These are phyloP conservation scores for Condylura cristata DNA, from an alignment of 2,113 vertebrate species.

Conservation along the genomic window DNA sequence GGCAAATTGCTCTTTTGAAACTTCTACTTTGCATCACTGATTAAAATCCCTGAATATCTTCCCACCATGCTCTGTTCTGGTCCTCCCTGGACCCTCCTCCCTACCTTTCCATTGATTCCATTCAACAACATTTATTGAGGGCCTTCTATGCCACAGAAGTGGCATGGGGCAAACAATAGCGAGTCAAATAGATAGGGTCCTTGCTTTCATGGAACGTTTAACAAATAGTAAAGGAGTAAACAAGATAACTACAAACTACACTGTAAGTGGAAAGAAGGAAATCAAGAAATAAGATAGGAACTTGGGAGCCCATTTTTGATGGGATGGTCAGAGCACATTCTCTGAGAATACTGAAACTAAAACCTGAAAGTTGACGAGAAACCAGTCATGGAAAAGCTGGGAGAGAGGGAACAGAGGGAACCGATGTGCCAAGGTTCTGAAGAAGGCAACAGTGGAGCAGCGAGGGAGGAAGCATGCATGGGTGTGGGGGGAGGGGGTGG, in stretches of 20 bases:
- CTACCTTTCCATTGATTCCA: not conserved
- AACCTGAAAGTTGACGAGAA: not conserved
- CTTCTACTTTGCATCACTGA: not conserved
- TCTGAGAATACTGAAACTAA: not conserved
- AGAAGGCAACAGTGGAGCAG: not conserved
- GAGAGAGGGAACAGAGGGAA: not conserved
- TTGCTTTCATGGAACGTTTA: not conserved
- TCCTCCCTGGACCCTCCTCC: not conserved
- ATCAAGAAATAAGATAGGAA: not conserved
- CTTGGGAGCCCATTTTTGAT: not conserved
- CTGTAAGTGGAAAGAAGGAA: not conserved
- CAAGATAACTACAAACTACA: not conserved
- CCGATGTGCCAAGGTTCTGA: not conserved
- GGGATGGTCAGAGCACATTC: not conserved
- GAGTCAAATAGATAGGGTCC: not conserved
- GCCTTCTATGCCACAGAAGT: not conserved
- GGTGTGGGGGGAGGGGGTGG: not conserved
- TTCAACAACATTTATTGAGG: not conserved
- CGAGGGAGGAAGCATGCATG: not conserved
- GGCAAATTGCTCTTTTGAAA: not conserved
- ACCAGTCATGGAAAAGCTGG: not conserved
- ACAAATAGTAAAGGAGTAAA: slow-evolving; percentile 2
- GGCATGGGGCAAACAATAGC: not conserved
- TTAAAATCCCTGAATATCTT: slow-evolving; percentile 26
- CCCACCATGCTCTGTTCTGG: not conserved